Conservation (phyloP, 35 echinoderm and acorn worm species). For the Lytechinus pictus region DNA sequence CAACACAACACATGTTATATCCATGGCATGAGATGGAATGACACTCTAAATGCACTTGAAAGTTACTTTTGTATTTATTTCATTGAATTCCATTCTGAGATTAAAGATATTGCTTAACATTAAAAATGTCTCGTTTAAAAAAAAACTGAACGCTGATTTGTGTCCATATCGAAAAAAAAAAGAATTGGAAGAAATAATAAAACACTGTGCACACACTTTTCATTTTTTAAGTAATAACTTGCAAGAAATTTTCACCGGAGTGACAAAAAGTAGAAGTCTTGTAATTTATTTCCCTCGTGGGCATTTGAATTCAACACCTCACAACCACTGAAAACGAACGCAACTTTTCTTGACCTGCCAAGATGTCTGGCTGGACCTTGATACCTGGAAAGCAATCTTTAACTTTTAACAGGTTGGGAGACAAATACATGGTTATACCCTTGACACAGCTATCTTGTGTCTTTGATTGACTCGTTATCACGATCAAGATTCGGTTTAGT, state of each 20-base stretch:
- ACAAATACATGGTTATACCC: neutral
- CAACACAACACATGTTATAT: neutral
- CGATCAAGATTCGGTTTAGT: neutral
- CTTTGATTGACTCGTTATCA: neutral
- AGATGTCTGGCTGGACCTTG: neutral
- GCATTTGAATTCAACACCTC: neutral
- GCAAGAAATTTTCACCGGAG: neutral
- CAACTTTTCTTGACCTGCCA: neutral
- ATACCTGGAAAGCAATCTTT: neutral
- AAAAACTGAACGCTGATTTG: too few species aligned
- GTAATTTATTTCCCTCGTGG: neutral
- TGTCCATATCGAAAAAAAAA: too few species aligned
- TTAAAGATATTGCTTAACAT: neutral
- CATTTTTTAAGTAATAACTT: neutral
- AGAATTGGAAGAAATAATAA: too few species aligned
- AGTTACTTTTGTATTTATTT: neutral
- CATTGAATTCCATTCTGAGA: neutral
- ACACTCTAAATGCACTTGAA: neutral
- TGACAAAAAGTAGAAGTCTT: neutral
- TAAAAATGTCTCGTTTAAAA: neutral
- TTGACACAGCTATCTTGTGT: neutral
- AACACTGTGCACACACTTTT: neutral
- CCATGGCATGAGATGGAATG: neutral
- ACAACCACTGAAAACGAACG: neutral
- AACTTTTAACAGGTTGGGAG: neutral